A percentile compares a stretch with the other conserved stretches of the same genome.
Conservation (phyloP, 2,113 vertebrate species). For the Oreochromis tanganicae region DNA sequence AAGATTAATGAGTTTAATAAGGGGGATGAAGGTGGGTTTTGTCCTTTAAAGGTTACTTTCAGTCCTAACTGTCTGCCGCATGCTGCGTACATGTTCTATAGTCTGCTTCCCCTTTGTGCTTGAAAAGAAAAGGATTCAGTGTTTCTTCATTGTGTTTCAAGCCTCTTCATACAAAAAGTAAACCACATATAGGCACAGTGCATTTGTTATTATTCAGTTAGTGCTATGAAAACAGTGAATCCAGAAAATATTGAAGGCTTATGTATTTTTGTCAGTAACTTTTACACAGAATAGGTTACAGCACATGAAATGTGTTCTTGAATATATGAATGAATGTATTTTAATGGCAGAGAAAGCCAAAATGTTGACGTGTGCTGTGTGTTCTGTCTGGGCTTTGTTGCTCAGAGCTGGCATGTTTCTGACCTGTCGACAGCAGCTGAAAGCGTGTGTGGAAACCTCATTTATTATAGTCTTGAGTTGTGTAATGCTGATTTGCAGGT, state of each 20-base stretch:
- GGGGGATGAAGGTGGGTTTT: not conserved
- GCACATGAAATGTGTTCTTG: not conserved
- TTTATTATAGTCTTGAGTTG: not conserved
- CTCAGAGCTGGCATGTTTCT: not conserved
- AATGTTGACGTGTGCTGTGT: not conserved
- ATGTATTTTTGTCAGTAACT: not conserved
- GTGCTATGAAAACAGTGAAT: not conserved
- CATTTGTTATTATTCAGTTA: not conserved
- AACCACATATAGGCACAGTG: not conserved
- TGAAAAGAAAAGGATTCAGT: not conserved
- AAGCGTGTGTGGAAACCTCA: not conserved
- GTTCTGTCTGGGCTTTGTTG: not conserved
- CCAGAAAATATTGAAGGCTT: not conserved
- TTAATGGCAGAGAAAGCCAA: not conserved
- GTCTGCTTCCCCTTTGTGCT: not conserved
- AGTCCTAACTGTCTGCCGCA: not conserved
- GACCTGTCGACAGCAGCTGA: not conserved
- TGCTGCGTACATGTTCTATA: not conserved
- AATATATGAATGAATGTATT: not conserved
- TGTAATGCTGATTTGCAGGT: conserved; percentile 26
- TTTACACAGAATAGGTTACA: not conserved
- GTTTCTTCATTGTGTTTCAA: not conserved
- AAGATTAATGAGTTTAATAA: not conserved
- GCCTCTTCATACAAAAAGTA: not conserved
- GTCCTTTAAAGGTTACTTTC: not conserved